Conservation (phyloP, 2,113 vertebrate species). For the Tichodroma muraria region DNA sequence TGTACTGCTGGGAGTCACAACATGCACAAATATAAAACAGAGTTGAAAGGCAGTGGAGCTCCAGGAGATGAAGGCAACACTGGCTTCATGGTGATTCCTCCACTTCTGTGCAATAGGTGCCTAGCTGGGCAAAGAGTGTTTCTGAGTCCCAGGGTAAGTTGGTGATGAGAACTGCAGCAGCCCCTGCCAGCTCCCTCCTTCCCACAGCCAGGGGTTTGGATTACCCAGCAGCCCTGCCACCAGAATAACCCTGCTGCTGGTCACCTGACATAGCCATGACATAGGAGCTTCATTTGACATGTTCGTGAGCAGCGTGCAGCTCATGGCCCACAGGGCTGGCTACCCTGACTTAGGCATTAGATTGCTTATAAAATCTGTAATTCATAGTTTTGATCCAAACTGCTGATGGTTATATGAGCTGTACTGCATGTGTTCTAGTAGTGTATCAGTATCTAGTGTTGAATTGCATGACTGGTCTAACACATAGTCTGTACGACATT, state of each 20-base stretch:
- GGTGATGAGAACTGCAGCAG: conserved; percentile 1
- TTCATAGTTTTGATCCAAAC: neutral
- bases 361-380: neutral
- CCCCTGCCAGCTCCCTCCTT: conserved; percentile 29
- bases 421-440: neutral
- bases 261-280: neutral
- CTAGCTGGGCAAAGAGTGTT: neutral
- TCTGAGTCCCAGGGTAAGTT: neutral
- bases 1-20: neutral
- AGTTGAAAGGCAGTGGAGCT: neutral
- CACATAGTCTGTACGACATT: neutral
- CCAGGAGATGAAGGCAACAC: neutral
- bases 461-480: conserved; percentile 16
- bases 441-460: neutral
- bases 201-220: conserved; percentile 19
- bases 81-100: fast-evolving
- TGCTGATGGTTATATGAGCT: neutral
- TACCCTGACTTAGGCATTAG: neutral
- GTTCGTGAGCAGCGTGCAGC: neutral
- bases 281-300: conserved; percentile 6
- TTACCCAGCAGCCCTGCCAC: neutral
- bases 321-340: neutral
- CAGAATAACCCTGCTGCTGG: conserved; percentile 28
- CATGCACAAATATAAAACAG: neutral
- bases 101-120: neutral